Base-by-base conservation (phyloP, 2,888 invertebrate species). In the Plemyria rubiginata region DNA sequence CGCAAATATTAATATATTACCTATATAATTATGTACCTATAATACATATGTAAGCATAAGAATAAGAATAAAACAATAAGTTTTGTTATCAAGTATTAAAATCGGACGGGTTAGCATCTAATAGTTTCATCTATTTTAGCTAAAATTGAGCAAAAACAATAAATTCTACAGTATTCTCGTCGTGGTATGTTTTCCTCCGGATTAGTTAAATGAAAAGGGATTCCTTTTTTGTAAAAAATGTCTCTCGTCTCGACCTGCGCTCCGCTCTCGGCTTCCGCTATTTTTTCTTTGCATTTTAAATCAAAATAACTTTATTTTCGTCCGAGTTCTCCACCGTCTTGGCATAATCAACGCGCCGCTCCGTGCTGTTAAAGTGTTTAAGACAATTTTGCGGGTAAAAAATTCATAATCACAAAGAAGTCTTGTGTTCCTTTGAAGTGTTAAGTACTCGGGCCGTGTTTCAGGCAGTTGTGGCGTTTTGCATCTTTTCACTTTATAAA, bases 261-360 rank as follows among this genome's bases (percentile, higher is more conserved):
- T 67, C 75, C 53, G 56, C 66, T 57, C 73, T 55, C 73, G 74
- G 65, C 77, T 71, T 75, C 71, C 76, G 72, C 70, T 78, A 77
- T 81, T 85, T 87, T 88, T 87, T 84, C 84, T 86, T 85, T 88
- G 84, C 85, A 88, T 90, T 90, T 89, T 88, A 88, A 89, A 87
- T 88, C 83, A 84, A 88, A 90, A 91, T 88, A 89, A 87, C 85
- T 90, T 89, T 84, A 85, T 88, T 89, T 88, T 86, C 79, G 80
- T 80, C 84, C 65, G 82, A 86, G 82, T 88, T 87, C 85, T 82
- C 80, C 73, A 78, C 86, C 84, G 79, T 85, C 86, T 87, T 86
- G 80, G 84, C 85, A 87, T 88, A 90, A 89, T 90, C 86, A 88
- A 86, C 85, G 84, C 79, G 75, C 78, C 75, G 69, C 70, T 55